These are phyloP conservation scores for Montifringilla adamsi DNA, from an alignment of 2,113 vertebrate genomes.

Conservation along the genomic window DNA sequence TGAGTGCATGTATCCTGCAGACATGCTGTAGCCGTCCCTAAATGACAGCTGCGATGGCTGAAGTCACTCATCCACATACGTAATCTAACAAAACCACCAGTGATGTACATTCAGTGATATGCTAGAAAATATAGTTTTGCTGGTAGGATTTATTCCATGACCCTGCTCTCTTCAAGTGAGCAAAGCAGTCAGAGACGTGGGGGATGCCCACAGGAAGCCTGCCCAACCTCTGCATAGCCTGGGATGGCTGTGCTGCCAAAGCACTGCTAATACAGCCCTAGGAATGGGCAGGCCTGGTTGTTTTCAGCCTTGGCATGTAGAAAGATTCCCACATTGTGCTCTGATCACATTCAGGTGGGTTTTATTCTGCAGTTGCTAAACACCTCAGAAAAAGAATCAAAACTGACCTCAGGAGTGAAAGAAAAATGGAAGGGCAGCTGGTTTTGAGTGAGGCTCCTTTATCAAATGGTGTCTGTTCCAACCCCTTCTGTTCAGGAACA, in stretches of 20 bases:
- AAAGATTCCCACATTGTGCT: not conserved
- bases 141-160: not conserved
- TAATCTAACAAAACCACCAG: not conserved
- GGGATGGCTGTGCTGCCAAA: not conserved
- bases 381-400: not conserved
- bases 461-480: not conserved
- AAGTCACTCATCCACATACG: not conserved
- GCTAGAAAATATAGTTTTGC: not conserved
- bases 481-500: not conserved
- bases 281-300: not conserved
- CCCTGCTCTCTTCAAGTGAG: not conserved
- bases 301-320: not conserved
- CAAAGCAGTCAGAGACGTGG: not conserved
- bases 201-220: not conserved
- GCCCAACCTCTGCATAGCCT: not conserved
- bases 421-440: not conserved
- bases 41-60: not conserved
- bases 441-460: not conserved
- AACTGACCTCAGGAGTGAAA: not conserved
- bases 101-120: not conserved
- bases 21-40: not conserved
- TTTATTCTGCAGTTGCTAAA: not conserved
- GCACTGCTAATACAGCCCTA: not conserved
- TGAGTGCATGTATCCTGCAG: accelerated
- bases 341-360: not conserved